phyloP scores from a whole-genome alignment of 2,113 vertebrate genomes.

The Neogale vison region DNA sequence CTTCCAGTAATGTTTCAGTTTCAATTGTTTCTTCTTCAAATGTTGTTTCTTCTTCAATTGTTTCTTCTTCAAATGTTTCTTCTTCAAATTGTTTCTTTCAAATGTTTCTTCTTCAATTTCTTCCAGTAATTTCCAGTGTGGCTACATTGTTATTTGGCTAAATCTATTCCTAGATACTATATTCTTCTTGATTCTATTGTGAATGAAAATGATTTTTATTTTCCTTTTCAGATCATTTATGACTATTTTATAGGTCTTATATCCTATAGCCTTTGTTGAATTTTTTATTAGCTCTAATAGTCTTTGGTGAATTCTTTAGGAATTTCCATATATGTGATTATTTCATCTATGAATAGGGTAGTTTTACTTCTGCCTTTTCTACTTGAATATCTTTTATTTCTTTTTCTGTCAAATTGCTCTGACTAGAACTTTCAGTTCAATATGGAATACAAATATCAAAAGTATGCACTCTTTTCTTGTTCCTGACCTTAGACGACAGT shows the following conservation, averaged over 20 bases:
- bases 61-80: no score
- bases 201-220: neutral
- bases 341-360: neutral
- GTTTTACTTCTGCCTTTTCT: neutral
- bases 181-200: neutral
- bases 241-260: neutral
- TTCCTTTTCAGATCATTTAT: neutral
- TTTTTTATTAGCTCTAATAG: neutral
- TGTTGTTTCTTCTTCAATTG: no score
- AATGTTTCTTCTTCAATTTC: neutral
- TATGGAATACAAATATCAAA: neutral
- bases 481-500: neutral
- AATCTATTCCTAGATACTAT: neutral
- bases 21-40: no score
- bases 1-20: neutral
- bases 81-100: no score
- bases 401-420: neutral
- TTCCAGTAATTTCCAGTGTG: neutral
- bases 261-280: neutral
- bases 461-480: neutral
- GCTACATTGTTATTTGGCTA: neutral
- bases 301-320: neutral
- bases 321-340: neutral
- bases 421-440: neutral
- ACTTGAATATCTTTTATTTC: neutral